Evolutionary conservation across 2,113 vertebrate genomes (phyloP).

Genomic region (Ceratotherium simum): DNA sequence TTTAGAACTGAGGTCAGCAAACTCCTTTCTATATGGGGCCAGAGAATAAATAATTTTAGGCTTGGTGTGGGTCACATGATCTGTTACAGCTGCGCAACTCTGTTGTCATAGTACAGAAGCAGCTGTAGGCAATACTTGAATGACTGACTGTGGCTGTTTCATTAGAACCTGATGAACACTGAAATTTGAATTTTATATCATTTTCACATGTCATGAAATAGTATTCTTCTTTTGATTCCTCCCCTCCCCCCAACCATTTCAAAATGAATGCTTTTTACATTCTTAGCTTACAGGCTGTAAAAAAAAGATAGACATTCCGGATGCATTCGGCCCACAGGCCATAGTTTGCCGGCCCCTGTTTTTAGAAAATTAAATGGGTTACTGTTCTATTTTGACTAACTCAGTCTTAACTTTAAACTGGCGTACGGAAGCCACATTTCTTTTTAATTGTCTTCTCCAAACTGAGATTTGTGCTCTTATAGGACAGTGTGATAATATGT

Average conservation of each 20-base stretch:
- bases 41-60: background rate
- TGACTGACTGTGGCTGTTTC: background rate
- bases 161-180: background rate
- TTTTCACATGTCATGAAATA: background rate
- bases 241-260: background rate
- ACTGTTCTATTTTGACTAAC: background rate
- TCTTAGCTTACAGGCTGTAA: background rate
- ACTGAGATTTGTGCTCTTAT: background rate
- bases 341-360: background rate
- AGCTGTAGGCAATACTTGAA: background rate
- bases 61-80: background rate
- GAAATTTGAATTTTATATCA: background rate
- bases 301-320: background rate
- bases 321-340: background rate
- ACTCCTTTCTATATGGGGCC: background rate
- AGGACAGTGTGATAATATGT: background rate
- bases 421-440: background rate
- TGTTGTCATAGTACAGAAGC: background rate
- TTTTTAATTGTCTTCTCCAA: background rate
- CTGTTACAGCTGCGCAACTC: background rate
- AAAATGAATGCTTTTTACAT: background rate
- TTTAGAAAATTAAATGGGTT: background rate
- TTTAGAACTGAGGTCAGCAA: background rate
- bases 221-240: background rate
- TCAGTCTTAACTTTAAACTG: constrained; percentile 1